Evolutionary conservation across 2,113 vertebrate genomes (phyloP).

Genomic region (Chamaea fasciata): DNA sequence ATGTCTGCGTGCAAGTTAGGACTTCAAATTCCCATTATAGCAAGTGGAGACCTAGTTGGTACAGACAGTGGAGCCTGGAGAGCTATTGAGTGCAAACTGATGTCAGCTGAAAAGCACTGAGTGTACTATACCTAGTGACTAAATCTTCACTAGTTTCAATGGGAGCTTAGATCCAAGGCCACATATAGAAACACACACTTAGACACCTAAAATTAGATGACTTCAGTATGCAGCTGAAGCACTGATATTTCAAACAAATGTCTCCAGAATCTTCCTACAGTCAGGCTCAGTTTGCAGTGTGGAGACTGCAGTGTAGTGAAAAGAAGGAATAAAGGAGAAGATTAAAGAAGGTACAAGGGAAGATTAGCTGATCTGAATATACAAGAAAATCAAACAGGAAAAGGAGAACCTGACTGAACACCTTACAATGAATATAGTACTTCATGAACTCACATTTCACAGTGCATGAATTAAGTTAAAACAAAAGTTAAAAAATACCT

Average conservation of each 20-base stretch:
- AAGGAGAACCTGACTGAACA: not conserved
- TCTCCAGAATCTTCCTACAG: constrained; percentile 10
- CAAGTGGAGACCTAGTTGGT: not conserved
- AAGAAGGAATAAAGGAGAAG: not conserved
- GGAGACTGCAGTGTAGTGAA: not conserved
- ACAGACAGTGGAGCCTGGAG: constrained; percentile 2
- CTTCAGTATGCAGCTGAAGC: constrained; percentile 31
- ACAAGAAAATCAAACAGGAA: not conserved
- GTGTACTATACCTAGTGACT: constrained; percentile 20
- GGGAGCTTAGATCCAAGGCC: constrained; percentile 20
- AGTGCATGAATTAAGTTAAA: not conserved
- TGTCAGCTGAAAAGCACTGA: constrained; percentile 41
- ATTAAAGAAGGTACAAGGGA: not conserved
- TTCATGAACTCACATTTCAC: not conserved
- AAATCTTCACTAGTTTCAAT: constrained; percentile 40
- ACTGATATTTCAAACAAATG: constrained; percentile 13
- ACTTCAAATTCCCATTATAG: not conserved
- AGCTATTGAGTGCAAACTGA: constrained; percentile 29
- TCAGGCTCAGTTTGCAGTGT: not conserved
- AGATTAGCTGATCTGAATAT: not conserved
- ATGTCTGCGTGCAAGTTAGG: not conserved
- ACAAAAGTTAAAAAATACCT: not conserved
- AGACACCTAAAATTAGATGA: constrained; percentile 52
- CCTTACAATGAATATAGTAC: not conserved
- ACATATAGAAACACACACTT: constrained; percentile 51